Evolutionary conservation across 2,888 invertebrate species (phyloP).

Genomic region (Syrista parreyssii): DNA sequence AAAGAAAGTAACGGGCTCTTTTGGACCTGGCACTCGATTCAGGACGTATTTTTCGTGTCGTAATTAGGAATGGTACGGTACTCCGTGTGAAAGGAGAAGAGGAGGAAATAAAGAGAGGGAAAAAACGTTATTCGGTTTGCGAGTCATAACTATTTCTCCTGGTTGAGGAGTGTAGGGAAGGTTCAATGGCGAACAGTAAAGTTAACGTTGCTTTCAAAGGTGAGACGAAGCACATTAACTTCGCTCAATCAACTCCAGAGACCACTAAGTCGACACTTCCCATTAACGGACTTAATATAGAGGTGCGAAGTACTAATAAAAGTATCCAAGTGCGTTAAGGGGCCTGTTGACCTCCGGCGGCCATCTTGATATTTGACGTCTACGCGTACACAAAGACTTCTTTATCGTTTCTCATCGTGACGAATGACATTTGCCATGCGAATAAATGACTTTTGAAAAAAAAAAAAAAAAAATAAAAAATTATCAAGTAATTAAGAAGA

Average conservation of each 20-base stretch:
- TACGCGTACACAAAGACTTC: not conserved
- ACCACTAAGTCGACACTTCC: constrained; percentile 34
- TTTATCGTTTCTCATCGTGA: not conserved
- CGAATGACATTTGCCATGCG: too few species aligned
- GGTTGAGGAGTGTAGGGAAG: not conserved
- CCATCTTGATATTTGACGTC: not conserved
- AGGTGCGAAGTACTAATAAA: constrained; percentile 43
- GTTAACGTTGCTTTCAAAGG: constrained; percentile 35
- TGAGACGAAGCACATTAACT: constrained; percentile 24
- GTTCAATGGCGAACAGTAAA: constrained; percentile 19
- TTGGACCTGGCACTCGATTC: not conserved
- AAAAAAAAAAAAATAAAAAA: too few species aligned
- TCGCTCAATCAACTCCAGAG: constrained; percentile 29
- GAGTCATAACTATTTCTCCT: constrained; percentile 14
- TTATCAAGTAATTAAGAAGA: too few species aligned
- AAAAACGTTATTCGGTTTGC: not conserved
- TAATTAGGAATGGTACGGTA: not conserved
- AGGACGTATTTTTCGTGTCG: not conserved
- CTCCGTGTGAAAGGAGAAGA: not conserved
- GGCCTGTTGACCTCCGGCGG: not conserved
- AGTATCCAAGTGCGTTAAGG: constrained; percentile 13
- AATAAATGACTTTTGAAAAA: too few species aligned
- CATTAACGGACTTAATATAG: constrained; percentile 41
- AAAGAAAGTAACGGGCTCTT: not conserved
- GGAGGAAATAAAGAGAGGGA: not conserved